Evolutionary conservation across 2,888 invertebrate genomes (phyloP).

Genomic region (Octonoba sinensis): DNA sequence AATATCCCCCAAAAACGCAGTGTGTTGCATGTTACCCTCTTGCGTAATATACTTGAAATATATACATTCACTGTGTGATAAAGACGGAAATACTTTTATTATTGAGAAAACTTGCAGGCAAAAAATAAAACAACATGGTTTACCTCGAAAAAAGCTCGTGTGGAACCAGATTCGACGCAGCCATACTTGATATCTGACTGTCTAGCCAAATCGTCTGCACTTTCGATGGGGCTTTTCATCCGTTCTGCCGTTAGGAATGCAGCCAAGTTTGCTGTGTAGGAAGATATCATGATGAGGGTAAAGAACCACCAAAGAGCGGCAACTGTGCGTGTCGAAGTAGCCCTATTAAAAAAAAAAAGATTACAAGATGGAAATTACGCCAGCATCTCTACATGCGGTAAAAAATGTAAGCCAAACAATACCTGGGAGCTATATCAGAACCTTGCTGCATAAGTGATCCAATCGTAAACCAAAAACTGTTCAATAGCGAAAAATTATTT

Average conservation of each 20-base stretch:
- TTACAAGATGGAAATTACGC: background rate
- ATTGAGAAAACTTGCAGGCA: background rate
- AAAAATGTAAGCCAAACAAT: background rate
- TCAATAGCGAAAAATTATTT: conserved; percentile 72
- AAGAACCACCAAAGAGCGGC: conserved; percentile 66
- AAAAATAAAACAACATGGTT: background rate
- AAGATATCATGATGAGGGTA: conserved; percentile 65
- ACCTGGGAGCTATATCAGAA: conserved; percentile 63
- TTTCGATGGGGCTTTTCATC: conserved; percentile 64
- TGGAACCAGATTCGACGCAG: conserved; percentile 58
- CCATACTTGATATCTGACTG: conserved; percentile 62
- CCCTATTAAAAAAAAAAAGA: conserved; percentile 31
- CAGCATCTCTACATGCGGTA: background rate
- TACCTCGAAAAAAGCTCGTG: conserved; percentile 61
- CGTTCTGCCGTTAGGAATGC: conserved; percentile 62
- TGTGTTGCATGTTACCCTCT: no score
- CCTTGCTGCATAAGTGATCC: conserved; percentile 71
- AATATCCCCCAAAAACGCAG: no score
- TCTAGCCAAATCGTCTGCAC: conserved; percentile 60
- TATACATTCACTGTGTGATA: no score
- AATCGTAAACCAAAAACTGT: conserved; percentile 74
- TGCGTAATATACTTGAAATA: no score
- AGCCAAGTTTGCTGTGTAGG: conserved; percentile 65
- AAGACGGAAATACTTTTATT: no score
- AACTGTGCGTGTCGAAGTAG: conserved; percentile 64